Conservation (phyloP, 2,888 invertebrate species). For the Archaeoteleia sp. region DNA sequence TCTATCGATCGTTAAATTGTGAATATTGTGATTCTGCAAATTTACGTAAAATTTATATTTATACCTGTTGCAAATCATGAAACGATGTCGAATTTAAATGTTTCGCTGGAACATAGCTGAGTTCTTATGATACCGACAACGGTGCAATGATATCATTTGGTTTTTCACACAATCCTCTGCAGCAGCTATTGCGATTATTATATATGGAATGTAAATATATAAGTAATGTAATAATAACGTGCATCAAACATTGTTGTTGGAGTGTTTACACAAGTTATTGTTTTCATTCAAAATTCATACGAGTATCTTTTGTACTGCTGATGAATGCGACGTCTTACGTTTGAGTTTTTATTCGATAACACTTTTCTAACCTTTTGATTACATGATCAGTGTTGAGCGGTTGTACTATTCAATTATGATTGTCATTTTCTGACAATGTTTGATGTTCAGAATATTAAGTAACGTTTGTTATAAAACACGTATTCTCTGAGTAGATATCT, state of each 20-base stretch:
- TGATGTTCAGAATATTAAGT: slow-evolving; percentile 29
- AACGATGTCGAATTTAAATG: slow-evolving; percentile 29
- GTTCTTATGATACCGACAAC: slow-evolving; percentile 58
- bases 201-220: slow-evolving; percentile 25
- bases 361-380: no score
- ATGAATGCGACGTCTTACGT: no score
- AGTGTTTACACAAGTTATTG: background rate
- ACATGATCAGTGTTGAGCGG: no score
- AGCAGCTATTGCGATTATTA: slow-evolving; percentile 22
- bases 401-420: background rate
- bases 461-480: slow-evolving; percentile 28
- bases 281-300: no score
- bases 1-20: slow-evolving; percentile 16
- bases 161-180: slow-evolving; percentile 53
- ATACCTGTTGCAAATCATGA: slow-evolving; percentile 35
- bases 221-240: slow-evolving; percentile 14
- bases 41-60: slow-evolving; percentile 13
- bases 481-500: slow-evolving; percentile 33
- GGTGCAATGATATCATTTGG: slow-evolving; percentile 66
- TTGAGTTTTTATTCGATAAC: slow-evolving; percentile 1
- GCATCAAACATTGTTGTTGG: slow-evolving; percentile 45
- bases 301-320: no score
- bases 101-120: slow-evolving; percentile 62
- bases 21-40: slow-evolving; percentile 13
- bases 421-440: slow-evolving; percentile 28